Evolutionary conservation across 2,113 vertebrate genomes (phyloP), one percentile per base, ranked within the genome.

Genomic region (Mesoclemmys tuberculata): DNA sequence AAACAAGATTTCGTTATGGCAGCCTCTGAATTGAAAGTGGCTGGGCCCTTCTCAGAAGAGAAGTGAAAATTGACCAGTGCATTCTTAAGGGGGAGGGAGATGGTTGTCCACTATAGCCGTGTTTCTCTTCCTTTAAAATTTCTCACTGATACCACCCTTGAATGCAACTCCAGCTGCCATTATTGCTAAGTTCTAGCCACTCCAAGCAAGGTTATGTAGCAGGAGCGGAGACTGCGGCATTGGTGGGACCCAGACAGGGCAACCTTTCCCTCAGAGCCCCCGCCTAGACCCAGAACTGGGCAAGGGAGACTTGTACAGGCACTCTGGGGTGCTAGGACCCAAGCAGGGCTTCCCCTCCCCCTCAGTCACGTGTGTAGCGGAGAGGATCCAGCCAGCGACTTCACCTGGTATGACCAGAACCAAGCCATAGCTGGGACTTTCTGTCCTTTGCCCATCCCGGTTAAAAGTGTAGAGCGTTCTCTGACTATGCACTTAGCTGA

Each of bases 181-280:
- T 31, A 3, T 0, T 35, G 10, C 81, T 29, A 13, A 31, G 4
- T 82, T 77, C 61, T 21, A 56, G 0, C 8, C 51, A 49, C 8
- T 93, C 58, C 0, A 0, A 48, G 35, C 21, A 1, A 35, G 46
- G 41, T 56, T 27, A 46, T 61, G 77, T 61, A 61, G 58, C 48
- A 85, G 18, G 19, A 2, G 16, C 1, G 1, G 2, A 3, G 84
- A 49, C 83, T 46, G 6, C 13, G 21, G 80, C 35, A 58, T 82
- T 92, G 24, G 31, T 89, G 51, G n/a, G 41, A 35, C 68, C 91
- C 27, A 75, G 4, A 3, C 31, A 64, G 61, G 61, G 16, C 31
- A 14, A 64, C 61, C 16, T 64, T 16, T 64, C 18, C 61, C 31
- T n/a, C 26, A 5, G 1, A 2, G 18, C 29, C 82, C 26, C 44